Evolutionary conservation across 2,888 invertebrate genomes (phyloP), one percentile per base, ranked within the genome.

Genomic region (Eremobia ochroleuca): DNA sequence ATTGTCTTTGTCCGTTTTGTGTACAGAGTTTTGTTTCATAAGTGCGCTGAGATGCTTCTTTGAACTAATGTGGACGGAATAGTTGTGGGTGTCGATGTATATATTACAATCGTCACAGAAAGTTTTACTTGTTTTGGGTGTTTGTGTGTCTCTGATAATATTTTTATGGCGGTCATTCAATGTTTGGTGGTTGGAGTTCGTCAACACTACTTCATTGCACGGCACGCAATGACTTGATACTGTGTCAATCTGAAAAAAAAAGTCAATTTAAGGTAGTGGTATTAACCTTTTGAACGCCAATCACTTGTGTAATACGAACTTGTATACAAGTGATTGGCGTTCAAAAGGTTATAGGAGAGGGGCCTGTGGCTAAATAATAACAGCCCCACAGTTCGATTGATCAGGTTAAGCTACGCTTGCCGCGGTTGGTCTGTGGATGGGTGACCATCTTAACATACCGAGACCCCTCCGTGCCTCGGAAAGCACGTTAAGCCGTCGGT

Each of bases 171-270:
- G 9, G 2, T 65, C 40, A 5, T 46, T 62, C 0, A 5, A 0
- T 0, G 8, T 11, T 2, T 69, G 61, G 0, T 74, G 64, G 2
- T 59, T 8, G 5, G 61, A 58, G 0, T 28, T 1, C 0, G 40
- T 31, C 0, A 37, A 0, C 3, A 85, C 13, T 2, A 71, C 5
- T 4, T 43, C 37, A 46, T 86, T 87, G 72, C 86, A 86, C 11
- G 77, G 21, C 0, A 87, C 37, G 31, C 86, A 86, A 43, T 86
- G 87, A 2, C 52, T 76, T 3, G 28, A 62, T 0, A 21, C 3
- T 1, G 21, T 18, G 49, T 59, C 21, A 4, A 81, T 34, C 85
- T 85, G 81, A 40, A n/a, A n/a, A 52, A 49, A 6, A 6, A 21
- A 55, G 25, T 25, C 52, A 25, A 52, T 25, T 49, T 8, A 5